Base-by-base conservation (phyloP, 2,888 invertebrate genomes). In the Andrena dorsata region DNA sequence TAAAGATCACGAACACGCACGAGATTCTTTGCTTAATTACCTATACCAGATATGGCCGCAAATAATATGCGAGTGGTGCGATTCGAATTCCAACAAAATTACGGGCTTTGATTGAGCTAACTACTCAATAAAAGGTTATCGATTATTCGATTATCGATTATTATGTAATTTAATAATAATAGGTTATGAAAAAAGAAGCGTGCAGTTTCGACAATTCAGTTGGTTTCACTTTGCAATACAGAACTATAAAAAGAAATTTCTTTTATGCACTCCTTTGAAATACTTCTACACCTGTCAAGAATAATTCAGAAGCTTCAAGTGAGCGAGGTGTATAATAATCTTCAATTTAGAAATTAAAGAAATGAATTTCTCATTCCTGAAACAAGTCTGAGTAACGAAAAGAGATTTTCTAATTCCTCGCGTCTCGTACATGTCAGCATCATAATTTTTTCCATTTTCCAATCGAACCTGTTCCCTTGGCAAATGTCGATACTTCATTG, bases 401-500 rank as follows among this genome's bases (percentile, higher is more conserved):
- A 41, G 35, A 56, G 32, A 23, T 4, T 35, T 26, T 32, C 32
- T 49, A 35, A 35, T 30, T 53, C 3, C 4, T 23, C 23, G 26
- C 23, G 28, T 23, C 41, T 56, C 35, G 26, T 20, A 30, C 6
- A 28, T n/a, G 26, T 30, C 28, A 35, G 66, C 20, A 47, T 69
- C 35, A 26, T 68, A 63, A 7, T 23, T 10, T 20, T 49, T 49
- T 16, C 20, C 20, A 35, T 56, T 35, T 28, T 26, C 53, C 23
- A 7, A 16, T 53, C 41, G 60, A 32, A 61, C 41, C n/a, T 74
- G 51, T 20, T 53, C 56, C 35, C 47, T 26, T 8, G 35, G 28
- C n/a, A n/a, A 58, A 32, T 75, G 63, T 74, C 70, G 66, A 65
- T 78, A 81, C 60, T 60, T 80, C 77, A 85, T 76, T 79, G 85